These are phyloP conservation scores for Plodia interpunctella DNA, from an alignment of 1,140 invertebrate genomes.

Conservation along the genomic window DNA sequence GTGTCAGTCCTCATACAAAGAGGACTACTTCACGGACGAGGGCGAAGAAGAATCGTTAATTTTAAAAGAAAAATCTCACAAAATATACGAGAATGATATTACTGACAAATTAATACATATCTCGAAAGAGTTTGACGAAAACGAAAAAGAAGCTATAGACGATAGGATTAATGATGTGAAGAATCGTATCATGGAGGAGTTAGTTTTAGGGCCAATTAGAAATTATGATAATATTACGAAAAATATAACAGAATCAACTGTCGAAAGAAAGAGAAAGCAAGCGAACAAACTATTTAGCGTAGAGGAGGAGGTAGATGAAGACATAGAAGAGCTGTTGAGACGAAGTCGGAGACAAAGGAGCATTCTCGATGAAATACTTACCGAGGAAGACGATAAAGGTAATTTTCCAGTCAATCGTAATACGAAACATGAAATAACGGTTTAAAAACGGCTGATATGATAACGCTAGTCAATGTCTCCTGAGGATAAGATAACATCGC, in stretches of 20 bases:
- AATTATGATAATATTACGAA: slow-evolving; percentile 54
- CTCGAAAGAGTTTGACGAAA: slow-evolving; percentile 61
- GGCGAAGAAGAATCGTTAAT: slow-evolving; percentile 65
- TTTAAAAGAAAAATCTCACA: slow-evolving; percentile 62
- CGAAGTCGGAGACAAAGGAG: slow-evolving; percentile 82
- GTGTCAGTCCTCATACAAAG: slow-evolving; percentile 69
- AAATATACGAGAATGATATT: slow-evolving; percentile 76
- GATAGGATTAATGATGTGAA: slow-evolving; percentile 58
- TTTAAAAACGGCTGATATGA: slow-evolving; percentile 49
- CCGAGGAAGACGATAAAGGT: slow-evolving; percentile 79
- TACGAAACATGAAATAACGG: slow-evolving; percentile 33
- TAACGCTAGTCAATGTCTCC: slow-evolving; percentile 63
- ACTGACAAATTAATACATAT: slow-evolving; percentile 75
- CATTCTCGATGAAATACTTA: slow-evolving; percentile 83
- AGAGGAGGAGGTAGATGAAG: slow-evolving; percentile 77
- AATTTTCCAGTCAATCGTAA: slow-evolving; percentile 69
- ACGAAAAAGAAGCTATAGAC: slow-evolving; percentile 46
- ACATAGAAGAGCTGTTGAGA: slow-evolving; percentile 80
- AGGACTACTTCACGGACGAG: slow-evolving; percentile 63
- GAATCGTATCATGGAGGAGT: slow-evolving; percentile 62
- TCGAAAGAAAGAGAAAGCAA: slow-evolving; percentile 54
- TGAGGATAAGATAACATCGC: slow-evolving; percentile 36
- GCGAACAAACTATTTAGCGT: slow-evolving; percentile 50
- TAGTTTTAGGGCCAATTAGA: slow-evolving; percentile 51
- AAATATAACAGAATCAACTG: slow-evolving; percentile 57